A percentile compares a stretch with the other conserved stretches of the same genome.
Evolutionary conservation across 2,113 vertebrate genomes (phyloP).

Genomic region (Albula glossodonta): DNA sequence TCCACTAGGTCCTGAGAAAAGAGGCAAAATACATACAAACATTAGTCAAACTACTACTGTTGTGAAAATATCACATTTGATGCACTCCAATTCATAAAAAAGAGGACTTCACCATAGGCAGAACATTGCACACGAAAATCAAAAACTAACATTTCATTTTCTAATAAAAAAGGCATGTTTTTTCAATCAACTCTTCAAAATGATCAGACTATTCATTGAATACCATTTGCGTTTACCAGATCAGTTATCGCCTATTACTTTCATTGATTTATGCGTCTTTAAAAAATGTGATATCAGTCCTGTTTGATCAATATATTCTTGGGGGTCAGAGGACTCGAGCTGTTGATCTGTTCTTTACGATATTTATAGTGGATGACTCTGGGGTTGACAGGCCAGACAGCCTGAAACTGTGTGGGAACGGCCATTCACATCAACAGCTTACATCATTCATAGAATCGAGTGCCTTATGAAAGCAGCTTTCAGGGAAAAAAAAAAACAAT

Average conservation of each 20-base stretch:
- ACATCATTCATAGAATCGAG: too few relatives aligned
- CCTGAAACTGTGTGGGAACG: too few relatives aligned
- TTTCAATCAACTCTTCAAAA: background rate
- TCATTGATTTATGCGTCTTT: background rate
- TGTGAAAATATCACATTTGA: background rate
- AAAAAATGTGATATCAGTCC: background rate
- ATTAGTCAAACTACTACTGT: background rate
- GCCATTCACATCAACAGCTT: too few relatives aligned
- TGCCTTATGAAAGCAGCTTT: too few relatives aligned
- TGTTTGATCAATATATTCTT: background rate
- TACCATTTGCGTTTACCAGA: background rate
- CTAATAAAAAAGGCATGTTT: background rate
- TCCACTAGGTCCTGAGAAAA: slow-evolving; percentile 79
- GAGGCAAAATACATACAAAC: background rate
- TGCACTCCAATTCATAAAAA: background rate
- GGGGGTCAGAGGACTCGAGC: too few relatives aligned
- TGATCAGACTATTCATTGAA: background rate
- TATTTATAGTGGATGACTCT: too few relatives aligned
- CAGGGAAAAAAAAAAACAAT: too few relatives aligned
- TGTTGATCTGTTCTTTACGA: too few relatives aligned
- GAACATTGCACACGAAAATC: background rate
- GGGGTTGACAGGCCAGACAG: too few relatives aligned
- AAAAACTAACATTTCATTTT: background rate
- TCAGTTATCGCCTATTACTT: background rate
- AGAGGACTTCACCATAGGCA: background rate